These are phyloP conservation scores for Drosophila funebris DNA, from an alignment of 1,140 invertebrate species.

Conservation along the genomic window DNA sequence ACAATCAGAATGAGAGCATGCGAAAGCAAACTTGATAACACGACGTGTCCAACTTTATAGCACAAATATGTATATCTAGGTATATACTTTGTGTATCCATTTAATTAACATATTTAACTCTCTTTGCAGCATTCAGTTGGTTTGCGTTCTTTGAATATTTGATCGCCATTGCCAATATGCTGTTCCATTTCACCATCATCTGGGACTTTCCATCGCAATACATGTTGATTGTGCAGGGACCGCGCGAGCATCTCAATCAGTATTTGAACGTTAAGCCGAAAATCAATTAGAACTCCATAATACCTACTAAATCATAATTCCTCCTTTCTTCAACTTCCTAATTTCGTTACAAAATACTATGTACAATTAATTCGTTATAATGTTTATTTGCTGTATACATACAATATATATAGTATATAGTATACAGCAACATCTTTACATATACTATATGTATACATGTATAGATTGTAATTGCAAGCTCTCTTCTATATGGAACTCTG, in stretches of 20 bases:
- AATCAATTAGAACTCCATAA: constrained; percentile 42
- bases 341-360: neutral
- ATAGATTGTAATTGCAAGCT: constrained; percentile 16
- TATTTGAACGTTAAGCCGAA: constrained; percentile 60
- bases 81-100: no score
- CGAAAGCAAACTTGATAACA: neutral
- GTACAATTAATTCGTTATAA: neutral
- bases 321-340: neutral
- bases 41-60: neutral
- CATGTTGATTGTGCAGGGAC: constrained; percentile 88
- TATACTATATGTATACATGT: neutral
- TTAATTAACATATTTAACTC: constrained; percentile 41
- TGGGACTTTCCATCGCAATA: constrained; percentile 93
- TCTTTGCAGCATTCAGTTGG: constrained; percentile 93
- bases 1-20: no score
- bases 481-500: constrained; percentile 1
- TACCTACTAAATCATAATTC: no score
- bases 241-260: constrained; percentile 65
- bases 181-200: constrained; percentile 94
- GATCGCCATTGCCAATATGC: constrained; percentile 95
- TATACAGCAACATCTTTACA: neutral
- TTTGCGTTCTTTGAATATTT: constrained; percentile 96
- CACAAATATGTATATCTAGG: no score
- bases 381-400: neutral
- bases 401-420: no score